Evolutionary conservation across 2,797 vertebrate genomes (phyloP).

Genomic region (Menidia menidia): DNA sequence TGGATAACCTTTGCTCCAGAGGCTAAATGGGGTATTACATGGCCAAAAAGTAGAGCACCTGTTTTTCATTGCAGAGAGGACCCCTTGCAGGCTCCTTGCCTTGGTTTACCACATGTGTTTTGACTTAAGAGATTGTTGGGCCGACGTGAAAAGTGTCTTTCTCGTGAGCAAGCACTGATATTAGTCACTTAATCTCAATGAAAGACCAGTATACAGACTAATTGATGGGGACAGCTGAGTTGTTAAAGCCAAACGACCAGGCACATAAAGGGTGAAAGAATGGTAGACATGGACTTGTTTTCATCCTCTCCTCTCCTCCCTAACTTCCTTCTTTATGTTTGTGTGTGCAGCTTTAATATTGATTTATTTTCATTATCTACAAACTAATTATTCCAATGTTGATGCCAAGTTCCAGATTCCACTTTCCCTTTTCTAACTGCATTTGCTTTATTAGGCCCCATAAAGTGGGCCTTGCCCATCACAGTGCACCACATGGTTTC

Average conservation of each 20-base stretch:
- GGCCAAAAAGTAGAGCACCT: conserved; percentile 92
- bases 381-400: conserved; percentile 25
- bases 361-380: not conserved
- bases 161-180: conserved; percentile 86
- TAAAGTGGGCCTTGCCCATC: not conserved
- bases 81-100: conserved; percentile 87
- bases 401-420: conserved; percentile 15
- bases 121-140: conserved; percentile 91
- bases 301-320: conserved; percentile 22
- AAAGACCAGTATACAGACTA: conserved; percentile 84
- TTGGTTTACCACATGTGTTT: conserved; percentile 90
- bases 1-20: conserved; percentile 95
- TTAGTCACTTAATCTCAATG: conserved; percentile 87
- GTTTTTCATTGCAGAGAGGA: conserved; percentile 93
- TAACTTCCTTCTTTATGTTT: conserved; percentile 13
- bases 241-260: conserved; percentile 70
- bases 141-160: conserved; percentile 94
- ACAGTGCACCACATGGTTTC: not conserved
- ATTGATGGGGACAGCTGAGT: conserved; percentile 82
- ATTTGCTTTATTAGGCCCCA: not conserved
- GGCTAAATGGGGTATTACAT: conserved; percentile 95
- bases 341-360: conserved; percentile 19
- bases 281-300: conserved; percentile 42
- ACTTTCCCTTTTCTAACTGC: conserved; percentile 16
- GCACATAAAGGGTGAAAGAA: conserved; percentile 68